A percentile compares a stretch with the other conserved stretches of the same genome.
Conservation (phyloP, 2,797 vertebrate genomes). For the Helicolenus hilgendorfi region DNA sequence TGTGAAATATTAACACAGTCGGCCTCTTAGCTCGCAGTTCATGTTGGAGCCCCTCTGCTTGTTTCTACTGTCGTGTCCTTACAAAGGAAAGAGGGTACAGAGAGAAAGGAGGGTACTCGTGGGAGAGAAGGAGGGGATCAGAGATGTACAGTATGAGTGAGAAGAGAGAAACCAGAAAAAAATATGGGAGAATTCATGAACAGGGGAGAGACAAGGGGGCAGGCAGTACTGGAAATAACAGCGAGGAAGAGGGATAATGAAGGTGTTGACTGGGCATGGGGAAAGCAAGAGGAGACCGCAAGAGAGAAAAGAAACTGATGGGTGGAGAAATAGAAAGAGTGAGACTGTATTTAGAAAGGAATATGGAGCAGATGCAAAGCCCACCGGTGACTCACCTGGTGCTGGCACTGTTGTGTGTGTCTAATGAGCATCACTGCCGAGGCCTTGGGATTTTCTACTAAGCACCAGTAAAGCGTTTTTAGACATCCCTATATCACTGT, state of each 20-base stretch:
- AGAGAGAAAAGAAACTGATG: conserved; percentile 33
- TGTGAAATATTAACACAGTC: conserved; percentile 34
- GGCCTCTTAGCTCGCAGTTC: background rate
- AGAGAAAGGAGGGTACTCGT: background rate
- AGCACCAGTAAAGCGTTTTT: conserved; percentile 7
- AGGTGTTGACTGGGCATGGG: background rate
- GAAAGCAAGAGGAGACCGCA: background rate
- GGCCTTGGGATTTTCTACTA: background rate
- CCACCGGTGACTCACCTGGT: conserved; percentile 69
- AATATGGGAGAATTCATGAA: background rate
- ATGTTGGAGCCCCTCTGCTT: background rate
- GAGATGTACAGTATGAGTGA: background rate
- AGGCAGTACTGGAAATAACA: conserved; percentile 16
- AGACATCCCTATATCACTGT: background rate
- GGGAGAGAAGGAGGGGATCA: background rate
- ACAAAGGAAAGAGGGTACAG: background rate
- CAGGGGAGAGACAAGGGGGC: background rate
- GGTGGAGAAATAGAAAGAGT: conserved; percentile 22
- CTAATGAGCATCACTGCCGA: conserved; percentile 23
- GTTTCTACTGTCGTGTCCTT: background rate
- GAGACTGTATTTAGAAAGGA: conserved; percentile 48
- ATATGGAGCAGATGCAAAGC: conserved; percentile 56
- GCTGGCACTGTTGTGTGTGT: conserved; percentile 6
- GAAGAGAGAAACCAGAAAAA: background rate
- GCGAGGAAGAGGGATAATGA: conserved; percentile 32